Conservation (phyloP, 2,888 invertebrate species). For the Chymomyza procnemis region DNA sequence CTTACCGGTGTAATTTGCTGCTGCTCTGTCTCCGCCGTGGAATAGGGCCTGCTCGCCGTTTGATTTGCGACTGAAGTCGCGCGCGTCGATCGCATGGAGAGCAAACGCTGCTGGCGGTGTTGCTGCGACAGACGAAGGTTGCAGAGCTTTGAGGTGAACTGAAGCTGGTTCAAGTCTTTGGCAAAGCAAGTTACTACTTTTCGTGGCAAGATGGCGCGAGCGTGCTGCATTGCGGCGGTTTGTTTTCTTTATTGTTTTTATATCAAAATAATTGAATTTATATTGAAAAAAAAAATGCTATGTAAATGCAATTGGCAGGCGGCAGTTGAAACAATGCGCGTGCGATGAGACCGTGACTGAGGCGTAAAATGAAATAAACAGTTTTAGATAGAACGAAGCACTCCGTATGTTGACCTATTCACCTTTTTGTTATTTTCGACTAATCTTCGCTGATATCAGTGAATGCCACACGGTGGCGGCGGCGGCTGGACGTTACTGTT, state of each 20-base stretch:
- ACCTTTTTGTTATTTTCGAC: background rate
- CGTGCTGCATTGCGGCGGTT: background rate
- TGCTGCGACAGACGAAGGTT: background rate
- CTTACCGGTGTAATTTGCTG: conserved; percentile 23
- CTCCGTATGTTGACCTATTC: background rate
- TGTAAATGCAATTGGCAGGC: conserved; percentile 3
- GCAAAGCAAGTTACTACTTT: conserved; percentile 12
- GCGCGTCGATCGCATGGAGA: background rate
- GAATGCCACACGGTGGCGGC: background rate
- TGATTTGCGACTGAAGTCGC: background rate
- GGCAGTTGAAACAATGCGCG: conserved; percentile 8
- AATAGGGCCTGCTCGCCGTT: conserved; percentile 51
- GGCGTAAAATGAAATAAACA: background rate
- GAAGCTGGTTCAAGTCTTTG: conserved; percentile 13
- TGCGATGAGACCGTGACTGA: conserved; percentile 13
- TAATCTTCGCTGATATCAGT: background rate
- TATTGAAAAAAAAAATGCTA: background rate
- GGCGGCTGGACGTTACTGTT: too few species aligned
- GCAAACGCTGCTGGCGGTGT: background rate
- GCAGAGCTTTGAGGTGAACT: conserved; percentile 17
- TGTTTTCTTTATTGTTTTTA: too few species aligned
- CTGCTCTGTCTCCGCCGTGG: conserved; percentile 17
- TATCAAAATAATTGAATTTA: background rate
- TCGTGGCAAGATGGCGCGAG: conserved; percentile 2
- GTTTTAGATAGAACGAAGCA: background rate